A percentile compares a stretch with the other conserved stretches of the same genome.
phyloP scores from a whole-genome alignment of 2,113 vertebrate genomes.

The Oostethus manadensis region DNA sequence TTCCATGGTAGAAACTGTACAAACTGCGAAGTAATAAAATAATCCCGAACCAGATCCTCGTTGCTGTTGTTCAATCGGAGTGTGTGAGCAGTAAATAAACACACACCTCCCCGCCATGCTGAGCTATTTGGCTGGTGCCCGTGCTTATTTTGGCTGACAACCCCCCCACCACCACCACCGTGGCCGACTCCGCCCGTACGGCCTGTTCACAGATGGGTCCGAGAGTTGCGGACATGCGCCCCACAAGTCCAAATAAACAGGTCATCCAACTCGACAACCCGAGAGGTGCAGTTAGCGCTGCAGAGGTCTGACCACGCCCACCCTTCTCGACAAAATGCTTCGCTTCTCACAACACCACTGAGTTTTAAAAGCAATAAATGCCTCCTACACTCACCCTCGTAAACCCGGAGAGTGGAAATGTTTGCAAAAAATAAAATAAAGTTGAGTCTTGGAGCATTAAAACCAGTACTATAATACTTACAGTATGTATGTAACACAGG shows the following conservation, averaged over 20 bases:
- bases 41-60: constrained; percentile 63
- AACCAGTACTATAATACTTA: constrained; percentile 2
- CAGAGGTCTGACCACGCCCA: constrained; percentile 13
- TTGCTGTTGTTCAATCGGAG: constrained; percentile 43
- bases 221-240: constrained; percentile 45
- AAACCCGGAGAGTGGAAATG: constrained; percentile 40
- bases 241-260: constrained; percentile 64
- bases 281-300: constrained; percentile 30
- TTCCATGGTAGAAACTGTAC: constrained; percentile 86
- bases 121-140: constrained; percentile 42
- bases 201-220: constrained; percentile 45
- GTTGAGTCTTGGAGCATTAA: background rate
- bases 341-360: constrained; percentile 27
- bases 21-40: constrained; percentile 90
- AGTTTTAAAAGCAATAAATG: constrained; percentile 37
- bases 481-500: background rate
- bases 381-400: constrained; percentile 28
- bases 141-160: constrained; percentile 64
- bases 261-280: constrained; percentile 45
- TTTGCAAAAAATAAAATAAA: constrained; percentile 37
- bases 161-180: constrained; percentile 14
- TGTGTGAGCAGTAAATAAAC: constrained; percentile 42
- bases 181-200: constrained; percentile 36
- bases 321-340: constrained; percentile 18
- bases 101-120: constrained; percentile 29